Evolutionary conservation across 2,797 vertebrate species (phyloP), one percentile per base, ranked within the genome.

Genomic region (Amblyraja radiata): DNA sequence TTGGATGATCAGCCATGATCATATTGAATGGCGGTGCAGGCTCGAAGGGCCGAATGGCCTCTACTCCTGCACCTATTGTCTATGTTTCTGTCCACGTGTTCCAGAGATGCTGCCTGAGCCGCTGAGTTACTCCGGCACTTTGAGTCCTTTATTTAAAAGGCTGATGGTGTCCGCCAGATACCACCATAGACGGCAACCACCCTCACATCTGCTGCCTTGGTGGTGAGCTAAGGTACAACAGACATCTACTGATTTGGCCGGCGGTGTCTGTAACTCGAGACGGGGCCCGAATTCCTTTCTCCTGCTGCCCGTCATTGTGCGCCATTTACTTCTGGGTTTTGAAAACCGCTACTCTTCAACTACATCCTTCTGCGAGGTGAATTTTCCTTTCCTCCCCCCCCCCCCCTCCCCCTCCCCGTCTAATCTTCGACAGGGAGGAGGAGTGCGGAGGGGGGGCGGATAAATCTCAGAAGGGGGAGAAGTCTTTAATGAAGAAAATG

Each of bases 181-280:
- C 58, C 90, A 76, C 68, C 74, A 54, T 32, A 76, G 68, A 92
- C 54, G 23, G 39, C 90, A 92, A 39, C 71, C 90, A 39, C 39
- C 39, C 39, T 1, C 28, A 71, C 90, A 92, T 92, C 90, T 92
- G 90, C 76, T 92, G 71, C 68, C 71, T 76, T 71, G 71, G 39
- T 28, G 71, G 58, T 39, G 25, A 92, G 90, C 68, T 25, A 54
- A 11, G 2, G 14, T 32, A 58, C 90, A 76, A 58, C 90, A 76
- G 74, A 92, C 54, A 92, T 36, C 63, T 39, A 23, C 68, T 73
- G 88, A 65, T 91, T 91, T 91, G 39, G 88, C 73, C 88, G 9
- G 65, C 88, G 9, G 65, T 23, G 58, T 92, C 36, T 74, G 90
- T 92, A 92, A 92, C 90, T 58, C 74, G 74, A 92, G 90, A 92